A percentile compares a stretch with the other conserved stretches of the same genome.
phyloP scores from a whole-genome alignment of 2,888 invertebrate species.

The Nephrotoma appendiculata region DNA sequence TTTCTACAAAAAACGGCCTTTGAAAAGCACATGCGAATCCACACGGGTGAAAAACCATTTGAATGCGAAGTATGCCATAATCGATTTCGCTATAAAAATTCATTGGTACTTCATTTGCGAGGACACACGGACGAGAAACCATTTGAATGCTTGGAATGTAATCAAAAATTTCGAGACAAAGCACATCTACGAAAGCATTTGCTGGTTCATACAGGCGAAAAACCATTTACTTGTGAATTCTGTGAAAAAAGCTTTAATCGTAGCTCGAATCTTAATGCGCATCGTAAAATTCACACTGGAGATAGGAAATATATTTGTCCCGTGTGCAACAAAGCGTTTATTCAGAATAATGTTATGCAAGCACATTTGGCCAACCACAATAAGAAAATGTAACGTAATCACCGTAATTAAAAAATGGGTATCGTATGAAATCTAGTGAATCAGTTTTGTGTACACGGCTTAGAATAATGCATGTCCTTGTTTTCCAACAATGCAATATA shows the following conservation, averaged over 20 bases:
- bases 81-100: background rate
- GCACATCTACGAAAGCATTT: background rate
- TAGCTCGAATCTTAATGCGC: conserved; percentile 2
- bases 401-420: no score
- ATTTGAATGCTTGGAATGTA: background rate
- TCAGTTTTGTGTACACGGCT: no score
- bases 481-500: no score
- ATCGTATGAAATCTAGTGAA: no score
- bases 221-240: background rate
- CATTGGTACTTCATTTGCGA: background rate
- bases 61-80: background rate
- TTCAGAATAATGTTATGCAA: conserved; percentile 3
- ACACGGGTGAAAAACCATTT: background rate
- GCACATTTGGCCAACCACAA: background rate
- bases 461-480: no score
- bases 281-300: conserved; percentile 9
- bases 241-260: background rate
- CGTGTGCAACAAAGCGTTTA: conserved; percentile 8
- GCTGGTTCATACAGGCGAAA: background rate
- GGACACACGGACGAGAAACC: background rate
- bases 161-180: background rate
- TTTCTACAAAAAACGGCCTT: conserved; percentile 5
- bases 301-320: conserved; percentile 9
- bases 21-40: background rate
- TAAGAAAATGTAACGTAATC: background rate